These are phyloP conservation scores for Leucoma salicis DNA, from an alignment of 2,888 invertebrate genomes.

Conservation along the genomic window DNA sequence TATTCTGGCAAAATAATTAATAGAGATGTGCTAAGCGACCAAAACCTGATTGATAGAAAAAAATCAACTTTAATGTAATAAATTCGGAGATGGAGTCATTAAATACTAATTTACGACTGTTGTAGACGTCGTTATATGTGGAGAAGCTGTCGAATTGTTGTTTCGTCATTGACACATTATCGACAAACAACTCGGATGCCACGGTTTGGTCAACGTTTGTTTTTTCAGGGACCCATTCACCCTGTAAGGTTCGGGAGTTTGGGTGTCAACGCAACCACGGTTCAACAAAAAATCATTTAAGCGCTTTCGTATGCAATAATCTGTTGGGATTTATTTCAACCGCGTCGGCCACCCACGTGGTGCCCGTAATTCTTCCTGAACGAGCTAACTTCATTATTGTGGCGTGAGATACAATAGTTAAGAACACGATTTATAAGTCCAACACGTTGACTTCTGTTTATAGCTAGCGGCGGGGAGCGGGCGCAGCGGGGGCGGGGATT, in stretches of 20 bases:
- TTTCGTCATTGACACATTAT: conserved; percentile 33
- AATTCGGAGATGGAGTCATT: conserved; percentile 28
- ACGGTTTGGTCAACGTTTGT: conserved; percentile 49
- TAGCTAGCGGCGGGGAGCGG: conserved; percentile 71
- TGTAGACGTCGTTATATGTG: conserved; percentile 26
- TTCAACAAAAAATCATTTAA: conserved; percentile 69
- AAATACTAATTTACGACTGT: conserved; percentile 27
- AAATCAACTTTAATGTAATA: conserved; percentile 15
- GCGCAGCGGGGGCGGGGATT: conserved; percentile 73
- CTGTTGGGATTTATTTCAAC: conserved; percentile 69
- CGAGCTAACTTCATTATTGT: conserved; percentile 82
- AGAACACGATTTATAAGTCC: conserved; percentile 81
- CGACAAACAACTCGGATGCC: conserved; percentile 12
- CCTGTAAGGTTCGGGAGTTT: conserved; percentile 42
- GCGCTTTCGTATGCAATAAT: conserved; percentile 70
- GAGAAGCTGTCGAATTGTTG: conserved; percentile 25
- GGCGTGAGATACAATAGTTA: conserved; percentile 82
- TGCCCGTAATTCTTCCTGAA: conserved; percentile 77
- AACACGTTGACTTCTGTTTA: conserved; percentile 83
- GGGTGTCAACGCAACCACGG: conserved; percentile 59
- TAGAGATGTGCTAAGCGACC: not conserved
- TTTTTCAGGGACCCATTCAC: conserved; percentile 73
- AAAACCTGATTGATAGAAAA: not conserved
- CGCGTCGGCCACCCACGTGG: conserved; percentile 77
- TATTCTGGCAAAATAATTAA: not conserved